phyloP scores from a whole-genome alignment of 2,888 invertebrate species.

The Oscheius sp. region DNA sequence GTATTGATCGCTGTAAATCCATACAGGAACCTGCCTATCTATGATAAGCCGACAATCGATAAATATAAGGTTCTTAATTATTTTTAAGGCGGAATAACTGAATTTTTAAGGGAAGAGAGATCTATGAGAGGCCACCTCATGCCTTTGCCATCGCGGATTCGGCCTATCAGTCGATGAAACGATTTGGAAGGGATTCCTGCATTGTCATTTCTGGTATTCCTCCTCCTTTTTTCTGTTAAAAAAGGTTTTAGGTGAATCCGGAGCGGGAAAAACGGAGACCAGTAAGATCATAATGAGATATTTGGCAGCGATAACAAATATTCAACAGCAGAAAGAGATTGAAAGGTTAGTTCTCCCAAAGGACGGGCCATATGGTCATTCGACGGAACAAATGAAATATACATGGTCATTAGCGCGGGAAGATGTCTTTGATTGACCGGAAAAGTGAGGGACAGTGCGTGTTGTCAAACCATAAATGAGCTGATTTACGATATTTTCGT shows the following conservation, averaged over 20 bases:
- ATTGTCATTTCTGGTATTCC: slow-evolving; percentile 82
- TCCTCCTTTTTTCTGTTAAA: neutral
- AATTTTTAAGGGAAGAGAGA: slow-evolving; percentile 81
- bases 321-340: slow-evolving; percentile 89
- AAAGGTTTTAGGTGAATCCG: slow-evolving; percentile 80
- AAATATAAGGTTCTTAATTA: slow-evolving; percentile 74
- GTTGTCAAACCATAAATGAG: neutral
- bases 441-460: neutral
- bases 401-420: neutral
- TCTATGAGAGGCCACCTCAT: slow-evolving; percentile 95
- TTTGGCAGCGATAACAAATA: slow-evolving; percentile 94
- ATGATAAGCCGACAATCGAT: slow-evolving; percentile 84
- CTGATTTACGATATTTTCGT: too few relatives aligned
- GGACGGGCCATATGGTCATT: neutral
- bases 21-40: slow-evolving; percentile 90
- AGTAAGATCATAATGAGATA: slow-evolving; percentile 97
- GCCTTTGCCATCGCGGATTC: slow-evolving; percentile 97
- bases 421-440: slow-evolving; percentile 8
- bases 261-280: slow-evolving; percentile 97
- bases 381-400: slow-evolving; percentile 13
- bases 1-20: slow-evolving; percentile 94
- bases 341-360: slow-evolving; percentile 79
- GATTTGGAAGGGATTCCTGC: slow-evolving; percentile 85
- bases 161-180: slow-evolving; percentile 90
- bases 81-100: neutral